Evolutionary conservation across 92 coral and sea anemone species (phyloP), one percentile per base, ranked within the genome.

Genomic region (Epizoanthus rinbou): DNA sequence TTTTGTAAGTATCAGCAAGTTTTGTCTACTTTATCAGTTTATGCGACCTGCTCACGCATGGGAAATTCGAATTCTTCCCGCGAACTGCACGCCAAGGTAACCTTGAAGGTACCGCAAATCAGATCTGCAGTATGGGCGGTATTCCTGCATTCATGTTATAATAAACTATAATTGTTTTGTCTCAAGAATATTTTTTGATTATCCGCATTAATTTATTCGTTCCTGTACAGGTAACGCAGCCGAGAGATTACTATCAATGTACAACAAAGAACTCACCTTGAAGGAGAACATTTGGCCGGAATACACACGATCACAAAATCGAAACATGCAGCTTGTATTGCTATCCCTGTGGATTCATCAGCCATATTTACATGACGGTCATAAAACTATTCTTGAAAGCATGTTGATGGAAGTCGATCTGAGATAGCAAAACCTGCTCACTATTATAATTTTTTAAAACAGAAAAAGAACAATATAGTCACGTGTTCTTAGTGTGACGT

Each of bases 331-430:
- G 45, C 83, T 94, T 92, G 94, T 93, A 6, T 92, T 89, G 57
- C 75, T 96, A 73, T 92, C 99, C 0, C 72, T 94, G 80, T 96
- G 99, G 99, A 81, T 94, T 23, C 98, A 96, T 39, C 94, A 94
- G 80, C 99, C 99, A 16, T 90, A 91, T 69, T 78, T 96, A 59
- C 84, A 86, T 15, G 94, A 90, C 43, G 92, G 88, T 8, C 75
- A 87, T 72, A 85, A 85, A 18, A 64, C 89, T 33, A 72, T 94
- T 39, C 80, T 96, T 45, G 98, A 96, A 73, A 92, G 95, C 79
- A 91, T 96, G 97, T 82, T 96, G 70, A 17, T 94, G 10, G 99
- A 96, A 83, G 90, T 95, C 4, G 99, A 88, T 45, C 76, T 96
- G 74, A 83, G 91, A 64, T 91, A 63, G 45, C 21, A 50, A 11